A percentile compares a stretch with the other conserved stretches of the same genome.
phyloP scores from a whole-genome alignment of 2,888 invertebrate genomes.

The Amiota minor region DNA sequence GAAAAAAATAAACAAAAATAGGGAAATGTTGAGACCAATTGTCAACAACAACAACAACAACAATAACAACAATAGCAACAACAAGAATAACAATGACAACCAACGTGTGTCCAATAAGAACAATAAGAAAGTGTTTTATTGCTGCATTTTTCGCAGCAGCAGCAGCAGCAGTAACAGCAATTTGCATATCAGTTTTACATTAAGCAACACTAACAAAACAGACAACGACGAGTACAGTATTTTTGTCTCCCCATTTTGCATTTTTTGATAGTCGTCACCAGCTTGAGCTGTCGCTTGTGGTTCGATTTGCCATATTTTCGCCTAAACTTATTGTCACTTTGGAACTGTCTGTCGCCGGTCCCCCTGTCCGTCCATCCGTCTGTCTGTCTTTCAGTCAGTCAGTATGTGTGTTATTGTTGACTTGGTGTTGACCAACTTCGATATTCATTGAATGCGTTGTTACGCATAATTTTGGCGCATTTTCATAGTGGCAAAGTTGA shows the following conservation, averaged over 20 bases:
- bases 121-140: not conserved
- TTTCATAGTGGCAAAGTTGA: not conserved
- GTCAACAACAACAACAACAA: not conserved
- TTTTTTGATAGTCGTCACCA: constrained; percentile 26
- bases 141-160: constrained; percentile 24
- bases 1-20: no score
- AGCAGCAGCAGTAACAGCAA: constrained; percentile 13
- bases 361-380: not conserved
- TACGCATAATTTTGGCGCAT: constrained; percentile 10
- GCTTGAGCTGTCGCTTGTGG: not conserved
- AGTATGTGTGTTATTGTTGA: no score
- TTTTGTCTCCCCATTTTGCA: no score
- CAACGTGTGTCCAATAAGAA: constrained; percentile 6
- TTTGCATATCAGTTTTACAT: constrained; percentile 15
- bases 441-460: constrained; percentile 7
- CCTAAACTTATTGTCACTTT: constrained; percentile 17
- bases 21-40: constrained; percentile 3
- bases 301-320: constrained; percentile 4
- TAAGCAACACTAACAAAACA: constrained; percentile 16
- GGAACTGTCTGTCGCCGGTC: not conserved
- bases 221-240: constrained; percentile 5
- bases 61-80: not conserved
- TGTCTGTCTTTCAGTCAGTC: no score
- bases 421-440: not conserved
- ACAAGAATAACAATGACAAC: not conserved